Percentiles rank a stretch among this genome's conserved stretches.
Evolutionary conservation across 2,113 vertebrate species (phyloP).

Genomic region (Apus apus): DNA sequence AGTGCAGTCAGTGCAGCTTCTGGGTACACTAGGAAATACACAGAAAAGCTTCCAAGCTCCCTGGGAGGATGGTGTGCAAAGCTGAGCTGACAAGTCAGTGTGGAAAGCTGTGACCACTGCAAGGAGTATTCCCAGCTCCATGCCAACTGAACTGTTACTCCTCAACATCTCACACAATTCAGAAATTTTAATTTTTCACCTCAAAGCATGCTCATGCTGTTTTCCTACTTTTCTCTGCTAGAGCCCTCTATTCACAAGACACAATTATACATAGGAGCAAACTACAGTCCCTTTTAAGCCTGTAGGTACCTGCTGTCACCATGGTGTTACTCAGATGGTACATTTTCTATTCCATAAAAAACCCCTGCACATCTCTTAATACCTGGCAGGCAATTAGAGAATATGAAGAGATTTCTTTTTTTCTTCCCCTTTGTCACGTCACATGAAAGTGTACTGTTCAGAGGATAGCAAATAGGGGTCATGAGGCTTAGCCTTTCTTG

Average conservation of each 20-base stretch:
- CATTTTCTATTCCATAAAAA: not conserved
- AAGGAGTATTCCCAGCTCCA: not conserved
- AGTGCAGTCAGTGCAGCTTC: not conserved
- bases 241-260: not conserved
- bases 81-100: not conserved
- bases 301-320: not conserved
- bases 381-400: not conserved
- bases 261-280: not conserved
- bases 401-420: not conserved
- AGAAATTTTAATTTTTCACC: not conserved
- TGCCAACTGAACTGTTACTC: not conserved
- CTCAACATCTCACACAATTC: not conserved
- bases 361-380: not conserved
- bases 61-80: accelerated
- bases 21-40: not conserved
- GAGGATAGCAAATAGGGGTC: not conserved
- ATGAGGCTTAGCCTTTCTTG: not conserved
- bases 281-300: not conserved
- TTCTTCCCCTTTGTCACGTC: not conserved
- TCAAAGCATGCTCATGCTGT: not conserved
- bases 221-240: not conserved
- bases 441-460: accelerated
- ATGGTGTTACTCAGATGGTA: not conserved
- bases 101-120: not conserved
- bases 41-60: not conserved